Evolutionary conservation across 1,140 invertebrate species (phyloP), one percentile per base, ranked within the genome.

Genomic region (Drosophila tani): DNA sequence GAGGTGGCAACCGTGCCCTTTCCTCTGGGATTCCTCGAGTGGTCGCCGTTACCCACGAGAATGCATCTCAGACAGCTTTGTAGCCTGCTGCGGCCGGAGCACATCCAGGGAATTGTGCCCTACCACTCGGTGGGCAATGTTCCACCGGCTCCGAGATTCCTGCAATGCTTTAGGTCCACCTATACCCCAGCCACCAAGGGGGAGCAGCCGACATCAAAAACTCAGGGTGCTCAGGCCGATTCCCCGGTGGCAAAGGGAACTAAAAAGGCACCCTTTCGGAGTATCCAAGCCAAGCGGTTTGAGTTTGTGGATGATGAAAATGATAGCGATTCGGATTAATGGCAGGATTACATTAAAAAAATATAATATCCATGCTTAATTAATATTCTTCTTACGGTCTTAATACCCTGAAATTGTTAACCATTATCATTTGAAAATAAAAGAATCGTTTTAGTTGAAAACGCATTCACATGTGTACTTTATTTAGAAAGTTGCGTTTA

Each of bases 401-500:
- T 32, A 1, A 32, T 9, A 32, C 1, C 8, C 8, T 9, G 8
- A 32, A 8, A 32, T 32, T 32, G 29, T 32, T 32, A 32, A 32
- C 6, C 27, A 27, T 32, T 11, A 32, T 32, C 2, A 35, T 11
- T 35, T 11, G 9, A 35, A 9, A 35, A 35, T 35, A 11, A 35
- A 35, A 35, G 1, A 3, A 11, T 5, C 9, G 8, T 35, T 11
- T 35, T 8, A 8, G 7, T 32, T 32, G 8, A 32, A 0, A 32
- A 32, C 6, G 11, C 9, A 11, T 9, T 3, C 27, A 27, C 27
- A 27, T 1, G 21, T 24, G 8, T 1, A 35, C 32, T 35, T 35
- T 35, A 35, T 35, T 35, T 35, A 35, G 32, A 11, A 35, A 2
- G 11, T 3, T 2, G 32, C 29, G 14, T 81, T 94, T 95, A 95